Percentiles rank a stretch among this genome's conserved stretches.
phyloP scores from a whole-genome alignment of 2,113 vertebrate species.

The Urocynchramus pylzowi region DNA sequence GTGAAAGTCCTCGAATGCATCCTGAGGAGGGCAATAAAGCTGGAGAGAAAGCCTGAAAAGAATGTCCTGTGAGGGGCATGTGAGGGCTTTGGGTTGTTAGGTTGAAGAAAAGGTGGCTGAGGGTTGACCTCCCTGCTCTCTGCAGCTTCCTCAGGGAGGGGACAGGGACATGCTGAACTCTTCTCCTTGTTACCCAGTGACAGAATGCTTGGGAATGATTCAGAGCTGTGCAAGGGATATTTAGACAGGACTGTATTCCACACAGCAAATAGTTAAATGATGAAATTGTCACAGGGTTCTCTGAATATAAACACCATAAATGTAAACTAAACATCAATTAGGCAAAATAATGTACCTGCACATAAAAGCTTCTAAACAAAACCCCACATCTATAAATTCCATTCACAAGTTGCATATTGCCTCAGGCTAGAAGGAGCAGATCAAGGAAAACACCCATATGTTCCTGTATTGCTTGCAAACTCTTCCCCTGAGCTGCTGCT shows the following conservation, averaged over 20 bases:
- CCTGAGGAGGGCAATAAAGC: neutral
- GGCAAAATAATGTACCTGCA: neutral
- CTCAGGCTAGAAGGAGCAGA: neutral
- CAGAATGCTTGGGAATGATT: neutral
- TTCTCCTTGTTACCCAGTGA: neutral
- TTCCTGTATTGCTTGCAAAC: neutral
- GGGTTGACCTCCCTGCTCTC: rapidly evolving
- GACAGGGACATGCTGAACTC: neutral
- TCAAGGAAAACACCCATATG: neutral
- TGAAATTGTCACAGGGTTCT: neutral
- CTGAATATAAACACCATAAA: neutral
- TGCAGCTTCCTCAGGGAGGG: neutral
- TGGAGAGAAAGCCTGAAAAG: neutral
- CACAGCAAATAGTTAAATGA: neutral
- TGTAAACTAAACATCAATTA: neutral
- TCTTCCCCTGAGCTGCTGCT: neutral
- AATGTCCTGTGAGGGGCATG: neutral
- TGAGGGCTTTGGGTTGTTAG: neutral
- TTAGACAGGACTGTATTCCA: neutral
- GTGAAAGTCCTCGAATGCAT: too few species aligned
- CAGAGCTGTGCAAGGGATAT: neutral
- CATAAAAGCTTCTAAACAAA: neutral
- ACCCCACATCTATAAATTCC: neutral
- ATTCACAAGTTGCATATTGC: neutral
- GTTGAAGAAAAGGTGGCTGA: neutral